phyloP scores from a whole-genome alignment of 2,888 invertebrate genomes.

The Hirtodrosophila trivittata region DNA sequence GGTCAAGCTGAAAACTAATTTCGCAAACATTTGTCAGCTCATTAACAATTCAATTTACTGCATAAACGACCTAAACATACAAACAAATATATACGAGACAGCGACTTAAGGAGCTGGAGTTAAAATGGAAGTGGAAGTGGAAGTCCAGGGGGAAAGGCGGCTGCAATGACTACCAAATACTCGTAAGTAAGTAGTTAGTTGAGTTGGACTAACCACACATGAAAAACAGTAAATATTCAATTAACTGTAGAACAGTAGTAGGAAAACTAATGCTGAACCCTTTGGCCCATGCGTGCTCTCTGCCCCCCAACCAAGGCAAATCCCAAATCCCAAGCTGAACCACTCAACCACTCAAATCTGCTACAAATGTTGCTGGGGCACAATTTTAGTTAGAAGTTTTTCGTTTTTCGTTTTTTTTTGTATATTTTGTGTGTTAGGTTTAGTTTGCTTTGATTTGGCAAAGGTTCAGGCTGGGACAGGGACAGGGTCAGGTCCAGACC shows the following conservation, averaged over 20 bases:
- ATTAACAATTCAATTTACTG: slow-evolving; percentile 77
- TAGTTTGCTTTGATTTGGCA: slow-evolving; percentile 61
- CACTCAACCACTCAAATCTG: neutral
- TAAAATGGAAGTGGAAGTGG: neutral
- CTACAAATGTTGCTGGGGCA: neutral
- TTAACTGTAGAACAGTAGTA: slow-evolving; percentile 59
- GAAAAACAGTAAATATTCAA: slow-evolving; percentile 69
- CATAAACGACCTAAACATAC: slow-evolving; percentile 75
- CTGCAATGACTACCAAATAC: slow-evolving; percentile 33
- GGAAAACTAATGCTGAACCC: slow-evolving; percentile 57
- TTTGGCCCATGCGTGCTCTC: slow-evolving; percentile 20
- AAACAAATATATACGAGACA: slow-evolving; percentile 31
- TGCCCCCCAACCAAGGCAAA: neutral
- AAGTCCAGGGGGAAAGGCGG: neutral
- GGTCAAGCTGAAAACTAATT: slow-evolving; percentile 55
- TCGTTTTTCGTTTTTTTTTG: neutral
- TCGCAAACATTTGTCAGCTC: slow-evolving; percentile 73
- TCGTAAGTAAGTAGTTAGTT: slow-evolving; percentile 30
- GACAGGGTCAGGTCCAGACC: slow-evolving; percentile 14
- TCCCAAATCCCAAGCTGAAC: neutral
- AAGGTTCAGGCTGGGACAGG: slow-evolving; percentile 20
- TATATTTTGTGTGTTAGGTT: no score
- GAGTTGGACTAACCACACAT: slow-evolving; percentile 42
- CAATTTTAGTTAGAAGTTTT: slow-evolving; percentile 24
- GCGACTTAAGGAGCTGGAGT: neutral